Evolutionary conservation across 2,888 invertebrate genomes (phyloP).

Genomic region (Cremastinae sp.): DNA sequence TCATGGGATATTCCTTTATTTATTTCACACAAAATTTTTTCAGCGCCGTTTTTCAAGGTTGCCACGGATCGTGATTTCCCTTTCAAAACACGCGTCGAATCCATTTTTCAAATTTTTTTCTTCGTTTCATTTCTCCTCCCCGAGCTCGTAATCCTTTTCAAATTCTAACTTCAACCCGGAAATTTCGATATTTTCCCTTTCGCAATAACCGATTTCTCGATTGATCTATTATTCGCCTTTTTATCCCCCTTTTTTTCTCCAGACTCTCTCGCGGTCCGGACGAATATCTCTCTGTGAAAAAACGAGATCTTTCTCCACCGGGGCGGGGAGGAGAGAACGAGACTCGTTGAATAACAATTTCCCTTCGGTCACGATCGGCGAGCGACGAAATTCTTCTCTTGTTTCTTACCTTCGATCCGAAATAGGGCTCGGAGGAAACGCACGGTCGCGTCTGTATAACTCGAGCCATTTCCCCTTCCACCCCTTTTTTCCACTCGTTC

Average conservation of each 20-base stretch:
- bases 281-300: slow-evolving; percentile 1
- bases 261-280: neutral
- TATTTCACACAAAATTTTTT: no score
- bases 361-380: slow-evolving; percentile 43
- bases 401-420: neutral
- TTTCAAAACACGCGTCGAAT: no score
- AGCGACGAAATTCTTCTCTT: slow-evolving; percentile 40
- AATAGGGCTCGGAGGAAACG: slow-evolving; percentile 30
- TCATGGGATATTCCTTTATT: no score
- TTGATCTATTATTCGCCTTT: neutral
- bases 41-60: no score
- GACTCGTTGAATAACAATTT: slow-evolving; percentile 48
- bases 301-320: neutral
- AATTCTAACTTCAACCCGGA: neutral
- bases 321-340: neutral
- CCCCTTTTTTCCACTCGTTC: neutral
- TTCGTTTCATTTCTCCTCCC: no score
- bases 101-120: no score
- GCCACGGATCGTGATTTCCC: no score
- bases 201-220: no score
- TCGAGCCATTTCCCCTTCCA: neutral
- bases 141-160: no score
- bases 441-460: slow-evolving; percentile 11
- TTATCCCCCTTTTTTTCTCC: no score
- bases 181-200: no score